Conservation (phyloP, 2,113 vertebrate species). For the Myanophis thanlyinensis region DNA sequence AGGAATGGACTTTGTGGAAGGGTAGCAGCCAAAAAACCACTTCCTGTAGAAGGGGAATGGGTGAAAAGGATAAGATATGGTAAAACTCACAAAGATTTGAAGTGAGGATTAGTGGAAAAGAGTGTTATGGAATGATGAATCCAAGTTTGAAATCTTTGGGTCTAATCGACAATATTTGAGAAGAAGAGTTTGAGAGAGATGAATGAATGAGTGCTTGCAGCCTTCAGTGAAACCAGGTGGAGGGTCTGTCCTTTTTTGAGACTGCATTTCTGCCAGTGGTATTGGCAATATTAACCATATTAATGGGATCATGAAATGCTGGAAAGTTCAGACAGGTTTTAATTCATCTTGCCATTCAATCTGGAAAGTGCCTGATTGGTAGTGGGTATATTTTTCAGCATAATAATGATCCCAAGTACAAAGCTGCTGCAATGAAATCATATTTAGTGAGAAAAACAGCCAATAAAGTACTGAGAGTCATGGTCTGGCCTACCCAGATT, state of each 20-base stretch:
- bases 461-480: neutral
- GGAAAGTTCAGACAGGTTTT: too few species aligned
- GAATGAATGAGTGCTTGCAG: neutral
- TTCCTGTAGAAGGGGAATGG: neutral
- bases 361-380: neutral
- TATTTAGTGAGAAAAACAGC: neutral
- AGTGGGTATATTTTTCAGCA: neutral
- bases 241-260: too few species aligned
- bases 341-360: too few species aligned
- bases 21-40: neutral
- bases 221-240: too few species aligned
- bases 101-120: neutral
- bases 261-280: too few species aligned
- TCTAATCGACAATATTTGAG: neutral
- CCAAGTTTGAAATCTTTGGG: neutral
- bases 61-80: neutral
- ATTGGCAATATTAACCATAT: neutral
- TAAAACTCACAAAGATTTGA: neutral
- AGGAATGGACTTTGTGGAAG: neutral
- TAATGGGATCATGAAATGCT: neutral
- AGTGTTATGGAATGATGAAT: neutral
- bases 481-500: neutral
- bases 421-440: neutral
- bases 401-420: neutral
- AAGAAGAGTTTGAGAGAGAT: neutral